Conservation (phyloP, 2,888 invertebrate genomes). For the Scrobipalpa costella region DNA sequence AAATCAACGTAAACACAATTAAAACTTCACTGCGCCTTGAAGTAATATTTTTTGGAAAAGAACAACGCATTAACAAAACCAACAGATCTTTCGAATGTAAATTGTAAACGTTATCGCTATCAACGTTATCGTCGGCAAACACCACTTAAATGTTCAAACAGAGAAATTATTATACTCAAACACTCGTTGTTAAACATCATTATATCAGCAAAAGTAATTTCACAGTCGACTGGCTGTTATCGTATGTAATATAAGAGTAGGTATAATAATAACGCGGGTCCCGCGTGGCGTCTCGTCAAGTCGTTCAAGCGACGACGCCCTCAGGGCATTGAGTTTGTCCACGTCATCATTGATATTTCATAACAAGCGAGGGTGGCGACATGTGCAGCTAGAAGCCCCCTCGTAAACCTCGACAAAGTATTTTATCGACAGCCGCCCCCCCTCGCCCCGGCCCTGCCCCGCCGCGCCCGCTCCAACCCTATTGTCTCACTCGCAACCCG, state of each 20-base stretch:
- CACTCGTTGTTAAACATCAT: conserved; percentile 24
- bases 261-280: conserved; percentile 8
- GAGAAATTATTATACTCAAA: conserved; percentile 20
- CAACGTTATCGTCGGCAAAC: background rate
- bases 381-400: conserved; percentile 57
- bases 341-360: conserved; percentile 63
- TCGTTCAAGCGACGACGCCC: conserved; percentile 6
- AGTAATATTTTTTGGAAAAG: background rate
- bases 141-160: conserved; percentile 20
- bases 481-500: conserved; percentile 66
- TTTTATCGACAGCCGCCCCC: conserved; percentile 63
- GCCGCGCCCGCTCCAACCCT: conserved; percentile 59
- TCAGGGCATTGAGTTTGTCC: conserved; percentile 27
- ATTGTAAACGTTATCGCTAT: conserved; percentile 1
- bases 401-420: conserved; percentile 75
- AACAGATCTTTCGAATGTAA: conserved; percentile 13
- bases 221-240: conserved; percentile 20
- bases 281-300: conserved; percentile 15
- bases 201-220: conserved; percentile 26
- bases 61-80: conserved; percentile 8
- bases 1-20: background rate
- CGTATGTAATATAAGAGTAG: conserved; percentile 8
- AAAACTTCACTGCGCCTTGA: background rate
- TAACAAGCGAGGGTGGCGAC: conserved; percentile 57
- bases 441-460: conserved; percentile 42